Evolutionary conservation across 2,888 invertebrate species (phyloP).

Genomic region (Matsumyia berberina): DNA sequence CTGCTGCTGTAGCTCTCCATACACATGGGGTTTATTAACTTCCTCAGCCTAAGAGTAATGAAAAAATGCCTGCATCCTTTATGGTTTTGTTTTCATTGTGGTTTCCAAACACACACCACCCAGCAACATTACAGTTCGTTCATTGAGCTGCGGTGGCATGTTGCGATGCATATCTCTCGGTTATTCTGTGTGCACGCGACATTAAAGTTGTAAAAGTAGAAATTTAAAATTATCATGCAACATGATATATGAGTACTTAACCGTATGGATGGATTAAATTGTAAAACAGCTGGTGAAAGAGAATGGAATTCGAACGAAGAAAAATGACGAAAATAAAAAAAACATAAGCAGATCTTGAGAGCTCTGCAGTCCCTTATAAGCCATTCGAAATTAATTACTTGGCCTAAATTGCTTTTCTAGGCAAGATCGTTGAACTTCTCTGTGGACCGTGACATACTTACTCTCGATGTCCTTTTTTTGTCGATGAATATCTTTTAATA

Average conservation of each 20-base stretch:
- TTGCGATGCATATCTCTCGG: neutral
- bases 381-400: no score
- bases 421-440: no score
- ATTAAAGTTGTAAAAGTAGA: constrained; percentile 21
- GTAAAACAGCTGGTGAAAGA: neutral
- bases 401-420: no score
- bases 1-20: neutral
- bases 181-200: neutral
- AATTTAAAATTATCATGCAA: neutral
- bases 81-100: constrained; percentile 9
- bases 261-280: neutral
- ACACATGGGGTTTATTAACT: neutral
- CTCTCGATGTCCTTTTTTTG: no score
- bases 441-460: no score
- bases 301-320: neutral
- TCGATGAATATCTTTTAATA: no score
- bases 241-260: neutral
- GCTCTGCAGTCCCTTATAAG: no score
- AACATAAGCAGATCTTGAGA: no score
- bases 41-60: neutral
- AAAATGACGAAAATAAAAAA: no score
- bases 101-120: constrained; percentile 21
- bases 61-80: neutral
- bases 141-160: constrained; percentile 39
- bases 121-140: constrained; percentile 7